These are phyloP conservation scores for Berghia stephanieae DNA, from an alignment of 1,140 invertebrate species.

Conservation along the genomic window DNA sequence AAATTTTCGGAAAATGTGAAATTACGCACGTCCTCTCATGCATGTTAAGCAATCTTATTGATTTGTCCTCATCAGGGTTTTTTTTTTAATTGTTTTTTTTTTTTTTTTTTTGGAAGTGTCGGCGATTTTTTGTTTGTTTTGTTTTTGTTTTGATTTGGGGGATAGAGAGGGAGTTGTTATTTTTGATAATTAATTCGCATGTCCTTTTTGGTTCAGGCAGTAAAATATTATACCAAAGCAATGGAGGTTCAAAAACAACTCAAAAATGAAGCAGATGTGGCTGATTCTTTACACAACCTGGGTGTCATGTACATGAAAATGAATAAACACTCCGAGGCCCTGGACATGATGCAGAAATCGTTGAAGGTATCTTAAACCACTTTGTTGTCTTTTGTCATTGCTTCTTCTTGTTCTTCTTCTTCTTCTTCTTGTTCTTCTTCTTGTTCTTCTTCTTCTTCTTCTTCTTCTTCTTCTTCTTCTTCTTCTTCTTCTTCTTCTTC, in stretches of 20 bases:
- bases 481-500: too few species aligned
- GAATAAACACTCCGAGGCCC: slow-evolving; percentile 23
- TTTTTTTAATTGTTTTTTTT: neutral
- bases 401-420: neutral
- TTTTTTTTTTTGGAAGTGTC: neutral
- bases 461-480: too few species aligned
- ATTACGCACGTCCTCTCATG: too few species aligned
- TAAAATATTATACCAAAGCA: slow-evolving; percentile 27
- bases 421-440: neutral
- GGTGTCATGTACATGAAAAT: slow-evolving; percentile 38
- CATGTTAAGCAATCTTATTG: too few species aligned
- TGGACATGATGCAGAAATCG: slow-evolving; percentile 31
- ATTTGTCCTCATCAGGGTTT: too few species aligned
- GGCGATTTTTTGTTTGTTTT: too few species aligned
- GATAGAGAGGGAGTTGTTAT: too few species aligned
- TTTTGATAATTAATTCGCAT: neutral
- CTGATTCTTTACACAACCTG: slow-evolving; percentile 40
- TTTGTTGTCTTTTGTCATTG: neutral
- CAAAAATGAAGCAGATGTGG: slow-evolving; percentile 17
- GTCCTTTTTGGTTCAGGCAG: slow-evolving; percentile 30
- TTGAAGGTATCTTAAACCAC: slow-evolving; percentile 20
- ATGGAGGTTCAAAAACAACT: slow-evolving; percentile 30
- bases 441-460: too few species aligned
- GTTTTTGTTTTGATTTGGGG: too few species aligned
- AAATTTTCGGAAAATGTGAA: too few species aligned